phyloP scores from a whole-genome alignment of 2,888 invertebrate species.

The Aphidoletes aphidimyza region DNA sequence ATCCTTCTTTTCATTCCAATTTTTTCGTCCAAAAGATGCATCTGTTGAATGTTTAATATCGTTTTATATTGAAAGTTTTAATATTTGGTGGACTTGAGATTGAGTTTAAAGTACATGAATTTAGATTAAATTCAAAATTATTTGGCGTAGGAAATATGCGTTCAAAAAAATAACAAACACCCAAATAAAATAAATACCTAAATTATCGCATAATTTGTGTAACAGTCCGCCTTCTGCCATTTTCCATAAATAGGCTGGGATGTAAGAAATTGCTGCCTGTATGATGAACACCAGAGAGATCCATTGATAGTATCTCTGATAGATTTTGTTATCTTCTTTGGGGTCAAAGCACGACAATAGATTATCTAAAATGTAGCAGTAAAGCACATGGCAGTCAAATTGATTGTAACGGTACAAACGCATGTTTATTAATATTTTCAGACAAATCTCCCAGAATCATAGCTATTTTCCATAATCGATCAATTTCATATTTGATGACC shows the following conservation, averaged over 20 bases:
- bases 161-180: neutral
- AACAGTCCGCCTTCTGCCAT: conserved; percentile 2
- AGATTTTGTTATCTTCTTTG: neutral
- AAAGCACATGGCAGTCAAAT: neutral
- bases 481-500: no score
- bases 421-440: no score
- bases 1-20: neutral
- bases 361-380: neutral
- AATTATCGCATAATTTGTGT: conserved; percentile 12
- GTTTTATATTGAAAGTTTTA: no score
- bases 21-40: neutral
- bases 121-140: no score
- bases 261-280: conserved; percentile 11
- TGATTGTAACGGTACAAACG: neutral
- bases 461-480: no score
- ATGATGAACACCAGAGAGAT: neutral
- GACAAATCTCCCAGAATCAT: no score
- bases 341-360: neutral
- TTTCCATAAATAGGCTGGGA: conserved; percentile 40
- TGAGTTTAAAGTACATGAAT: no score
- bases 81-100: no score
- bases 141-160: no score
- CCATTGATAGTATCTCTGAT: conserved; percentile 53
- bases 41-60: neutral
- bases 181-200: neutral